Evolutionary conservation across 2,797 vertebrate species (phyloP), one percentile per base, ranked within the genome.

Genomic region (Periparus ater): DNA sequence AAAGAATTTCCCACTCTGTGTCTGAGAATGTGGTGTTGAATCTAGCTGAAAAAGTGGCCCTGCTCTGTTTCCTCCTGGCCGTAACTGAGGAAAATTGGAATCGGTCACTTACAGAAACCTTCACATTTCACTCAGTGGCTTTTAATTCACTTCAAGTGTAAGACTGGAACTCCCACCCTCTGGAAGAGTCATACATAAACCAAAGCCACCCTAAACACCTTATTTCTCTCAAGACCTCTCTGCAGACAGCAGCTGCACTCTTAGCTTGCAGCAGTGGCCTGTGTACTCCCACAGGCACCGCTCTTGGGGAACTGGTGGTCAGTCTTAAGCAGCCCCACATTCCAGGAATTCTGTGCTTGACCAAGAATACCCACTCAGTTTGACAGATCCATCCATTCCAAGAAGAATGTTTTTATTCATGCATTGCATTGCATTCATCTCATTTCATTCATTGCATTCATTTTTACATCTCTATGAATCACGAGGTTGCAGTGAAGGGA

Each of bases 361-460:
- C 65, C 66, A 18, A 48, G 77, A 93, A 97, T 78, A 98, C 99
- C 96, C 97, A 99, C 99, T 99, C 90, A 99, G 97, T 97, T 99
- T 99, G 94, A 99, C 99, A 51, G 99, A 99, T 96, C 99, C 99
- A 10, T 99, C 99, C 99, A 99, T 99, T 42, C 99, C 98, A 48
- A 99, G 97, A 54, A 99, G 99, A 97, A 99, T 99, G 97, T 99
- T 99, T 97, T 99, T 99, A 91, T 99, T 99, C 38, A 38, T 38
- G 11, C 38, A 38, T 38, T 38, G 38, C 38, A 38, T 38, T 38
- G 38, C 38, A 38, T 38, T 10, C 38, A 38, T 38, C 11, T 10
- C 38, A 38, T 38, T 38, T 10, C 38, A 38, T 38, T 38, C 38
- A 38, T 38, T 38, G 38, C 38, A 38, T 38, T 38, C 38, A 38